A percentile compares a stretch with the other conserved stretches of the same genome.
These are phyloP conservation scores for Invenusta paracnida DNA, from an alignment of 2,888 invertebrate genomes.

Conservation along the genomic window DNA sequence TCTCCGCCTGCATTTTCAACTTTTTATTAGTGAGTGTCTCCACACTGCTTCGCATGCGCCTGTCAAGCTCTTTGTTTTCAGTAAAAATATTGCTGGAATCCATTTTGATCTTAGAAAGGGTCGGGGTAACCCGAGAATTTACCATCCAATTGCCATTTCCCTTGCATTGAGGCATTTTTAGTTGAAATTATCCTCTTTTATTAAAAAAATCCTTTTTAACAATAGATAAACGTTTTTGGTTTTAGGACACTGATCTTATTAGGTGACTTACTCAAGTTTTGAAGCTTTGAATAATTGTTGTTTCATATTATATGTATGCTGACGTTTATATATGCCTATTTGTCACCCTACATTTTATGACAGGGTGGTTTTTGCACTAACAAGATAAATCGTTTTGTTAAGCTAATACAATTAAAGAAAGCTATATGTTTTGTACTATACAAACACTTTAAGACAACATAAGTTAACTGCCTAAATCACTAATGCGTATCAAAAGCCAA, in stretches of 20 bases:
- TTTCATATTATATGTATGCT: too few species aligned
- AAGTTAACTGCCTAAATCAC: background rate
- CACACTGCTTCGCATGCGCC: background rate
- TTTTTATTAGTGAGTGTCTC: background rate
- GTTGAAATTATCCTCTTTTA: too few species aligned
- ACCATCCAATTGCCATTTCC: background rate
- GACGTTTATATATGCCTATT: too few species aligned
- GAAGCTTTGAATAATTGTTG: too few species aligned
- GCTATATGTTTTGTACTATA: background rate
- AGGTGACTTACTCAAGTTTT: too few species aligned
- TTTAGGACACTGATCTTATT: background rate
- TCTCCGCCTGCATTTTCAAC: background rate
- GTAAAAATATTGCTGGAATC: background rate
- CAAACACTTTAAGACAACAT: background rate
- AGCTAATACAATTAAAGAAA: too few species aligned
- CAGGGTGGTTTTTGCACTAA: too few species aligned
- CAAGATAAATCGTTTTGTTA: too few species aligned
- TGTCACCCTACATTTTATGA: too few species aligned
- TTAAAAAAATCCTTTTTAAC: background rate
- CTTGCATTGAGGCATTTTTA: background rate
- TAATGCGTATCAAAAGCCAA: background rate
- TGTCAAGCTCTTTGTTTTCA: background rate
- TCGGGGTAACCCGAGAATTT: background rate
- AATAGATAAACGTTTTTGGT: background rate
- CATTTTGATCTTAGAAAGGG: background rate